phyloP scores from a whole-genome alignment of 1,140 invertebrate genomes.

The Macrosteles quadrilineatus region DNA sequence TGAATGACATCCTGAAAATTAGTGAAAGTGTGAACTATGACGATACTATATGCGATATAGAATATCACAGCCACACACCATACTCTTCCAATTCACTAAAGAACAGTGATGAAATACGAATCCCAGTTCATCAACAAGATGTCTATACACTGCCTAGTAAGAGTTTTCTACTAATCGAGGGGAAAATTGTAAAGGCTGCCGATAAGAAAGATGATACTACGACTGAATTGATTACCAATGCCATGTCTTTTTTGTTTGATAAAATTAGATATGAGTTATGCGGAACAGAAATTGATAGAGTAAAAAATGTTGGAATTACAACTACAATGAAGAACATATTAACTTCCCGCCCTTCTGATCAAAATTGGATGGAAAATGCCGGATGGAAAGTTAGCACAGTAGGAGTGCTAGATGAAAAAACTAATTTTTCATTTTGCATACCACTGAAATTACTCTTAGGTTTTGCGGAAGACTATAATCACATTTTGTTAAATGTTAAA shows the following conservation, averaged over 20 bases:
- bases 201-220: slow-evolving; percentile 9
- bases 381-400: slow-evolving; percentile 40
- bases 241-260: slow-evolving; percentile 48
- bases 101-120: slow-evolving; percentile 41
- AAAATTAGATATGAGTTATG: slow-evolving; percentile 53
- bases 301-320: slow-evolving; percentile 49
- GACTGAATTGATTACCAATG: slow-evolving; percentile 20
- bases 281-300: slow-evolving; percentile 50
- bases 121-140: slow-evolving; percentile 49
- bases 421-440: slow-evolving; percentile 47
- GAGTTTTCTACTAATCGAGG: slow-evolving; percentile 47
- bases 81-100: slow-evolving; percentile 45
- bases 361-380: slow-evolving; percentile 40
- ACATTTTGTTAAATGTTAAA: slow-evolving; percentile 51
- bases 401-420: not conserved
- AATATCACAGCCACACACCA: slow-evolving; percentile 47
- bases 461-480: slow-evolving; percentile 53
- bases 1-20: slow-evolving; percentile 41
- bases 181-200: slow-evolving; percentile 25
- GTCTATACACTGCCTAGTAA: slow-evolving; percentile 44
- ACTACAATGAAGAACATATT: slow-evolving; percentile 49
- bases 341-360: slow-evolving; percentile 41
- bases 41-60: slow-evolving; percentile 45
- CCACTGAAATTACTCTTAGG: slow-evolving; percentile 49
- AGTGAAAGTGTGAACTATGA: slow-evolving; percentile 36